A percentile compares a stretch with the other conserved stretches of the same genome.
Conservation (phyloP, 2,888 invertebrate species). For the Loripinus fragilis region DNA sequence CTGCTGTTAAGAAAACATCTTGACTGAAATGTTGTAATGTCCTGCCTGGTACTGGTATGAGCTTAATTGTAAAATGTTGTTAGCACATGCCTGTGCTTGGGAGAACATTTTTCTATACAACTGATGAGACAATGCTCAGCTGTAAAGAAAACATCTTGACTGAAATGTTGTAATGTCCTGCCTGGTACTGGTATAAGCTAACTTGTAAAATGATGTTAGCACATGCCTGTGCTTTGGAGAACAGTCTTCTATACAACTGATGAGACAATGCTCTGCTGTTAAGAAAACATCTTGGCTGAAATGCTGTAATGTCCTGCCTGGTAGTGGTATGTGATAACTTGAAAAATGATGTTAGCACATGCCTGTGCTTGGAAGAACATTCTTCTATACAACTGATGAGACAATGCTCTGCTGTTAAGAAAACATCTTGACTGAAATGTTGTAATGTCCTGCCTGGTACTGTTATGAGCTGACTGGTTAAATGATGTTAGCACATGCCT, state of each 20-base stretch:
- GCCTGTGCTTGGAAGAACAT: background rate
- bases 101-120: background rate
- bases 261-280: too few species aligned
- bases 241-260: background rate
- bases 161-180: background rate
- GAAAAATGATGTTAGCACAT: background rate
- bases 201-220: background rate
- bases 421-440: too few species aligned
- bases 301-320: background rate
- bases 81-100: constrained; percentile 1
- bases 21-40: background rate
- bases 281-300: too few species aligned
- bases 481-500: too few species aligned
- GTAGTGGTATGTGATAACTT: background rate
- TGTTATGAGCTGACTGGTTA: too few species aligned
- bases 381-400: background rate
- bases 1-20: too few species aligned
- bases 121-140: background rate
- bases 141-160: background rate
- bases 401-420: too few species aligned
- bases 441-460: too few species aligned
- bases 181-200: background rate
- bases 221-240: background rate
- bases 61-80: background rate
- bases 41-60: background rate